A percentile compares a stretch with the other conserved stretches of the same genome.
Conservation (phyloP, 2,113 vertebrate species). For the Ahaetulla prasina region DNA sequence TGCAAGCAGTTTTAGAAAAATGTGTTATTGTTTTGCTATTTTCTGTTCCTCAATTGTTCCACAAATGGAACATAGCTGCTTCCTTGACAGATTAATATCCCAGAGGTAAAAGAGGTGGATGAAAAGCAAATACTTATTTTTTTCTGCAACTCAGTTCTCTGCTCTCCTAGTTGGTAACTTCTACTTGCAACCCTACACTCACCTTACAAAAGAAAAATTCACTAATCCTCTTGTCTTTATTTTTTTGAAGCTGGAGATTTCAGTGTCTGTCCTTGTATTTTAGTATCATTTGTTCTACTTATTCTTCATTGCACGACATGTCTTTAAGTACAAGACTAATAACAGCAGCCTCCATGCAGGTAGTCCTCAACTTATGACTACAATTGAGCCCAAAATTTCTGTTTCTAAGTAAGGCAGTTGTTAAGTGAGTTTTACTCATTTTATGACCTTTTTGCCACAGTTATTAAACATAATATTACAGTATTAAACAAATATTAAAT, state of each 20-base stretch:
- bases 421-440: background rate
- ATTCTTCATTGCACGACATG: too few species aligned
- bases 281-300: too few species aligned
- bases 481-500: background rate
- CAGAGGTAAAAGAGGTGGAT: background rate
- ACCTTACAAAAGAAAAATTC: background rate
- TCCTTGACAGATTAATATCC: background rate
- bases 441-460: background rate
- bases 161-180: background rate
- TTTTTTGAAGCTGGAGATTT: background rate
- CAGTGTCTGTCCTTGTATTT: background rate
- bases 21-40: background rate
- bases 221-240: background rate
- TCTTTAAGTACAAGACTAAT: too few species aligned
- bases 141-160: background rate
- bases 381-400: background rate
- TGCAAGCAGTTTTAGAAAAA: background rate
- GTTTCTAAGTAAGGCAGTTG: background rate
- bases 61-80: background rate
- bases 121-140: background rate
- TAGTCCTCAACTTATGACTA: background rate
- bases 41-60: background rate
- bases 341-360: background rate
- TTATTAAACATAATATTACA: background rate
- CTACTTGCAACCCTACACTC: background rate